These are phyloP conservation scores for Hippocampus comes DNA, from an alignment of 2,113 vertebrate species.

Conservation along the genomic window DNA sequence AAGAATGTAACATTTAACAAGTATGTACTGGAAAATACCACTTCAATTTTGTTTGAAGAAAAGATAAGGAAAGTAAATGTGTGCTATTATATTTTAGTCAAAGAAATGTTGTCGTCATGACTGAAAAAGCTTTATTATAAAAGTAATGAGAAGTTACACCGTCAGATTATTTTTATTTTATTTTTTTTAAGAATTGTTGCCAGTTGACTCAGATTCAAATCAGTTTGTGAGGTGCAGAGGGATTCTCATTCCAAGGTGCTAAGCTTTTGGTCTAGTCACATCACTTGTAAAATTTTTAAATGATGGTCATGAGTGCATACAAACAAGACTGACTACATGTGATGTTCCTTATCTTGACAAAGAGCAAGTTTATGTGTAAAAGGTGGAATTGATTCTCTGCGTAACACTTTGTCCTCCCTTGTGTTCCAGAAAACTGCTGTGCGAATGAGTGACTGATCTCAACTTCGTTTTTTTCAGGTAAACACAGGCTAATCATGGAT, in stretches of 20 bases:
- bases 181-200: too few species aligned
- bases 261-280: not conserved
- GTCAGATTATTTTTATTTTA: too few species aligned
- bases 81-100: not conserved
- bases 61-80: too few species aligned
- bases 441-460: conserved; percentile 76
- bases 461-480: conserved; percentile 67
- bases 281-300: not conserved
- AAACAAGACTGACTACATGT: not conserved
- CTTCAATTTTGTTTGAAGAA: too few species aligned
- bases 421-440: conserved; percentile 50
- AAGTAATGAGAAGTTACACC: too few species aligned
- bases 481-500: conserved; percentile 6
- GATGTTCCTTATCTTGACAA: not conserved
- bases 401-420: conserved; percentile 2
- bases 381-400: not conserved
- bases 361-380: not conserved
- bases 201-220: too few species aligned
- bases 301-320: not conserved
- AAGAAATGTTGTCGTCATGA: not conserved
- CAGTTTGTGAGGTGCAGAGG: not conserved
- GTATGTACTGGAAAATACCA: too few species aligned
- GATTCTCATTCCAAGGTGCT: not conserved
- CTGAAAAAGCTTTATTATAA: too few species aligned
- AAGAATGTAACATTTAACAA: too few species aligned